Percentiles rank a stretch among this genome's conserved stretches.
Conservation (phyloP, 1,140 invertebrate species). For the Drosophila eugracilis region DNA sequence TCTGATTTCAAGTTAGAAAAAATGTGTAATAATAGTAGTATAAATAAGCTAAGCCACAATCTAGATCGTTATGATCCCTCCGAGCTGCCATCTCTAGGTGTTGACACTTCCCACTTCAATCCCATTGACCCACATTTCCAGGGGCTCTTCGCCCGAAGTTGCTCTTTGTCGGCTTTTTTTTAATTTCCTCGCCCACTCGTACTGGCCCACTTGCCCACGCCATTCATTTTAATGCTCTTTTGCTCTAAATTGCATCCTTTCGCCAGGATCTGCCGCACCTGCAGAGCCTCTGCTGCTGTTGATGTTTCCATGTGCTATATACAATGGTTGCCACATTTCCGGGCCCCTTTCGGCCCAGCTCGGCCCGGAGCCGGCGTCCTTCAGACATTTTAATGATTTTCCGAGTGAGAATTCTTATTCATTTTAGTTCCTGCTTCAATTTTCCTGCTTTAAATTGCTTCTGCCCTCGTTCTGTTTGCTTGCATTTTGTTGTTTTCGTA, state of each 20-base stretch:
- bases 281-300: slow-evolving; percentile 35
- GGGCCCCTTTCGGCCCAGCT: slow-evolving; percentile 47
- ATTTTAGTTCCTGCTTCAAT: slow-evolving; percentile 35
- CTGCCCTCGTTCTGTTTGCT: slow-evolving; percentile 43
- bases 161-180: slow-evolving; percentile 59
- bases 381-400: slow-evolving; percentile 80
- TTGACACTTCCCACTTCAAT: slow-evolving; percentile 18
- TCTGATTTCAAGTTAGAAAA: not conserved
- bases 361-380: slow-evolving; percentile 45
- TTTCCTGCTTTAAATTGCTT: slow-evolving; percentile 76
- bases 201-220: slow-evolving; percentile 37
- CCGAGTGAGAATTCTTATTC: slow-evolving; percentile 61
- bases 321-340: slow-evolving; percentile 78
- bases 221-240: slow-evolving; percentile 75
- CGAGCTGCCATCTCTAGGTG: slow-evolving; percentile 22
- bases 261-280: slow-evolving; percentile 26
- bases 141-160: slow-evolving; percentile 10
- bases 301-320: slow-evolving; percentile 55
- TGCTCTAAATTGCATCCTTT: slow-evolving; percentile 78
- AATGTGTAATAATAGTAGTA: not conserved
- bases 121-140: slow-evolving; percentile 62
- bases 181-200: slow-evolving; percentile 62
- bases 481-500: slow-evolving; percentile 39
- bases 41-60: too few relatives aligned
- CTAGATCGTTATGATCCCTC: too few relatives aligned